phyloP scores from a whole-genome alignment of 2,888 invertebrate genomes.

The Petrolisthes manimaculis region DNA sequence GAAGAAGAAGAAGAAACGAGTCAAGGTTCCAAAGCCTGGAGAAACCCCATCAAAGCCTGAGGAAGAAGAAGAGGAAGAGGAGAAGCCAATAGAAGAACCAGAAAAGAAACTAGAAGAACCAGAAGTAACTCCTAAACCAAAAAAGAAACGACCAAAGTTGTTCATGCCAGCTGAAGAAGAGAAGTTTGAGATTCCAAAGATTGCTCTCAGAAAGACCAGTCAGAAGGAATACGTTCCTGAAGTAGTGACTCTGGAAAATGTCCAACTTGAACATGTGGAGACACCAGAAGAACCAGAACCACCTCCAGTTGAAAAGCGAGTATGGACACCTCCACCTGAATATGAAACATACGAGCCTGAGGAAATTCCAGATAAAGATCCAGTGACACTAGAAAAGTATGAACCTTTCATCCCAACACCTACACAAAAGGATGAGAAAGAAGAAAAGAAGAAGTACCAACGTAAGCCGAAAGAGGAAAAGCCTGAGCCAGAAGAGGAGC shows the following conservation, averaged over 20 bases:
- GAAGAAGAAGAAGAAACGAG: conserved; percentile 34
- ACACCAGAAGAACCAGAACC: conserved; percentile 43
- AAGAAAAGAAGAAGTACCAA: conserved; percentile 34
- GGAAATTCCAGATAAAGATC: conserved; percentile 42
- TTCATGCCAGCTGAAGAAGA: conserved; percentile 30
- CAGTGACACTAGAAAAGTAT: conserved; percentile 36
- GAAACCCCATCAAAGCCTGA: not conserved
- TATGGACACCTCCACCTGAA: conserved; percentile 44
- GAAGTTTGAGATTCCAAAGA: conserved; percentile 20
- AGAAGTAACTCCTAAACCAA: not conserved
- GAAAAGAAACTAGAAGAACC: conserved; percentile 7
- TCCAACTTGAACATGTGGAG: conserved; percentile 47
- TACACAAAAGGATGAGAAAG: conserved; percentile 31
- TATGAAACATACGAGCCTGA: conserved; percentile 43
- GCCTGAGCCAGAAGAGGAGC: conserved; percentile 28
- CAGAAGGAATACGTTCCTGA: conserved; percentile 46
- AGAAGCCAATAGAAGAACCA: not conserved
- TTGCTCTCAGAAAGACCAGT: conserved; percentile 36
- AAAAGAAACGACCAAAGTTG: conserved; percentile 13
- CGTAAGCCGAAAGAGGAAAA: conserved; percentile 38
- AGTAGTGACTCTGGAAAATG: conserved; percentile 48
- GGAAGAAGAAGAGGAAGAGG: not conserved
- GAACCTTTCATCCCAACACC: conserved; percentile 3
- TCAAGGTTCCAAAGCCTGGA: not conserved
- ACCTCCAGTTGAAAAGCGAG: conserved; percentile 32